A percentile compares a stretch with the other conserved stretches of the same genome.
Conservation (phyloP, 2,888 invertebrate genomes). For the Dusona sp. region DNA sequence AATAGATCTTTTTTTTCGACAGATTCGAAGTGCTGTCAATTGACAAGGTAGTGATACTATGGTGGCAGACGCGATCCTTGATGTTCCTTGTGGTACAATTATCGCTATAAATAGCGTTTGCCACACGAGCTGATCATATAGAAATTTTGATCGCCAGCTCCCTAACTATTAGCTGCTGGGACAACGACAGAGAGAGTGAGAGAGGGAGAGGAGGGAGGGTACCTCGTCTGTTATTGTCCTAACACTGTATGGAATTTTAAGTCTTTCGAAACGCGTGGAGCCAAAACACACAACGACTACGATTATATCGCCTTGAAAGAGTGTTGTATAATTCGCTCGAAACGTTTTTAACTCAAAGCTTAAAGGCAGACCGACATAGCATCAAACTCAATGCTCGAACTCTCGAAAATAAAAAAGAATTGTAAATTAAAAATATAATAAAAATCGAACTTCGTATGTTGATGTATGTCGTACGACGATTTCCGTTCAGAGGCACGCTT, state of each 20-base stretch:
- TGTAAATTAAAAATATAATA: not conserved
- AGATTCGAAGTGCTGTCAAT: too few relatives aligned
- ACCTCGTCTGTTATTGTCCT: constrained; percentile 52
- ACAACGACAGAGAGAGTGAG: constrained; percentile 10
- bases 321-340: constrained; percentile 25
- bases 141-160: too few relatives aligned
- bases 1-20: too few relatives aligned
- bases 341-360: constrained; percentile 21
- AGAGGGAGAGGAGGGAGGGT: too few relatives aligned
- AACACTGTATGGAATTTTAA: constrained; percentile 49
- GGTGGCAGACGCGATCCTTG: too few relatives aligned
- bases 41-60: too few relatives aligned
- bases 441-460: constrained; percentile 16
- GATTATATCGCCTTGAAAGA: constrained; percentile 48
- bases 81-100: too few relatives aligned
- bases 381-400: constrained; percentile 27
- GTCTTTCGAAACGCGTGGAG: constrained; percentile 53
- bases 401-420: constrained; percentile 6
- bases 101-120: too few relatives aligned
- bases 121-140: too few relatives aligned
- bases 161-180: too few relatives aligned
- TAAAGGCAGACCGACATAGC: too few relatives aligned
- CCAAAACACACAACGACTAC: constrained; percentile 53
- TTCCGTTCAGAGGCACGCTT: constrained; percentile 59
- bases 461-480: constrained; percentile 53